Percentiles rank a stretch among this genome's conserved stretches.
Conservation (phyloP, 2,888 invertebrate genomes). For the Crematogaster levior region DNA sequence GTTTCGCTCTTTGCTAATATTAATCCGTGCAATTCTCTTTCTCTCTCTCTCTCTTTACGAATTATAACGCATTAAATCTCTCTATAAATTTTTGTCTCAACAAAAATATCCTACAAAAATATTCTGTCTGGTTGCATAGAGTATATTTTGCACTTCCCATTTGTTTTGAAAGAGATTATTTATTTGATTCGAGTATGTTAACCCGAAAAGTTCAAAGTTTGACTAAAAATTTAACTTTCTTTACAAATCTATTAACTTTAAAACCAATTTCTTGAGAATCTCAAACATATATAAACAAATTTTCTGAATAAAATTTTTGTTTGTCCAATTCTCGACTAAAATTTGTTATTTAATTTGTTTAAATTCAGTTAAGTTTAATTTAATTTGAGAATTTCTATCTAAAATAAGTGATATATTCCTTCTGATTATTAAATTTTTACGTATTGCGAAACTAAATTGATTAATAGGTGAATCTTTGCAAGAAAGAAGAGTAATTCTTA, state of each 20-base stretch:
- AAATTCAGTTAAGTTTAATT: neutral
- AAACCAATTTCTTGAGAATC: neutral
- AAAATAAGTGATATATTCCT: neutral
- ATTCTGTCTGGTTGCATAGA: neutral
- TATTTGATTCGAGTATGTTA: neutral
- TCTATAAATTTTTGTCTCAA: neutral
- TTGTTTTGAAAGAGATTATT: neutral
- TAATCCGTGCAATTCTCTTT: neutral
- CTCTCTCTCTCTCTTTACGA: neutral
- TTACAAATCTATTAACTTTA: neutral
- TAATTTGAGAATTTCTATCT: neutral
- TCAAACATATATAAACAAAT: neutral
- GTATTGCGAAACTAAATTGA: neutral
- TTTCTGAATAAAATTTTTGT: neutral
- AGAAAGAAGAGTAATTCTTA: neutral
- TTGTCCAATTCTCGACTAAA: no score
- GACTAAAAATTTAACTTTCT: neutral
- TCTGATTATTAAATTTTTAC: neutral
- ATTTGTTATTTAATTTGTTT: neutral
- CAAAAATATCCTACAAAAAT: no score
- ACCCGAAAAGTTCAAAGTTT: neutral
- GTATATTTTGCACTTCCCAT: neutral
- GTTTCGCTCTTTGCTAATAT: slow-evolving; percentile 19
- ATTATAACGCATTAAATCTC: neutral
- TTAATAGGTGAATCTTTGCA: neutral